Base-by-base conservation (phyloP, 1,140 invertebrate species). In the Caenorhabditis tropicalis region DNA sequence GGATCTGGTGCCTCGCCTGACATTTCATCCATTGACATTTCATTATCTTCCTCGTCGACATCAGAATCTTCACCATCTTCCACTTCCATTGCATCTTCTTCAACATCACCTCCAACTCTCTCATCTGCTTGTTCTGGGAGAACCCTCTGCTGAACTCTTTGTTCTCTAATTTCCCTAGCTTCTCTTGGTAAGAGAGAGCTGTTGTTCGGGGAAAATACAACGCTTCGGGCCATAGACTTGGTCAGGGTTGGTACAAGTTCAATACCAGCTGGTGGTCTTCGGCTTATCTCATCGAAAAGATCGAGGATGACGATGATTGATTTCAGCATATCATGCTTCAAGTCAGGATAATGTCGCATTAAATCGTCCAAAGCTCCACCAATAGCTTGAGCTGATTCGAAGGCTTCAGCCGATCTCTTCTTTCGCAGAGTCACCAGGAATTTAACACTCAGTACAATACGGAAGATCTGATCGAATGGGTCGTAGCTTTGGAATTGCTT, bases 281-380 rank as follows among this genome's bases (percentile, higher is more conserved):
- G 29, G 12, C 65, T n/a, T 9, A 74, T 74, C 43, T 74, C 65
- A 31, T 74, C 36, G 12, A 74, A 36, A 7, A 74, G n/a, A 43
- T 74, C 65, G 21, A 74, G 65, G 15, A 74, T 74, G 10, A 56
- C 24, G 60, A 82, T 82, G 65, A 96, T 95, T 1, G 95, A 95
- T 46, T 93, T 93, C 0, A 94, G 96, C 7, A 95, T 95, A 89
- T 95, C 94, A 9, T 93, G 92, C 91, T 95, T 94, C 19, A 97
- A 92, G 84, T 94, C 95, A 0, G 95, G 95, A 91, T 96, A 95
- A 91, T 97, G 95, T 85, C 96, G 93, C 94, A 97, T 96, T 0
- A 97, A 89, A 91, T 96, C 96, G 91, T 97, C 96, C 95, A 97
- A 96, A 1, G 96, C 95, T 92, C 95, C 96, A 29, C 96, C 96